Evolutionary conservation across 2,797 vertebrate genomes (phyloP), one percentile per base, ranked within the genome.

Genomic region (Tarsius wallacei): DNA sequence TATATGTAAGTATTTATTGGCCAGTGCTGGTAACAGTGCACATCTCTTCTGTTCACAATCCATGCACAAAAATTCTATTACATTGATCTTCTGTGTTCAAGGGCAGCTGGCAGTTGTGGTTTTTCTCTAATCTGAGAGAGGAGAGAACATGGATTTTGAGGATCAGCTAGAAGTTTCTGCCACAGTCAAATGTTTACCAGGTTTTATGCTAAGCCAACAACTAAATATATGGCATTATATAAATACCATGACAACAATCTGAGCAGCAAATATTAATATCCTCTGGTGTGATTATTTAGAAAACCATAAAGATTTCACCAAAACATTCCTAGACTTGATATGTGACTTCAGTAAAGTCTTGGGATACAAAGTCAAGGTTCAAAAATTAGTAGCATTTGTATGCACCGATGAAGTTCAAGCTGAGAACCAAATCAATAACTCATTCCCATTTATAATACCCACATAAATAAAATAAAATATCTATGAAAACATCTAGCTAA

Each of bases 1-100:
- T 11, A 1, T 0, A 5, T 3, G 2, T 1, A n/a, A 11, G 2
- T 42, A 0, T 63, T 81, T 33, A 55, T 14, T 19, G 64, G n/a
- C 24, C 22, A 87, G 51, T 36, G 21, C 12, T 47, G 36, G 33
- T 59, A 55, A 7, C 22, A 6, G 42, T 6, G 1, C 22, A 24
- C 13, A 14, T 12, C 15, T 19, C 42, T 87, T 87, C 31, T 11
- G 12, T 53, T 78, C 15, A 55, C 1, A 31, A 9, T 94, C 26
- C 49, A 6, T 7, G 70, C 5, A 12, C 28, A 57, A 22, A 10
- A 47, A 1, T 12, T 4, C 16, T 11, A 78, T 10, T 7, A 26
- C 0, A 3, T 24, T 9, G 5, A 1, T 82, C 42, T 87, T 42
- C n/a, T 68, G 13, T 87, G 53, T 83, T 74, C 13, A 92, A 63